These are phyloP conservation scores for Echeneis naucrates DNA, from an alignment of 2,797 vertebrate species.

Conservation along the genomic window DNA sequence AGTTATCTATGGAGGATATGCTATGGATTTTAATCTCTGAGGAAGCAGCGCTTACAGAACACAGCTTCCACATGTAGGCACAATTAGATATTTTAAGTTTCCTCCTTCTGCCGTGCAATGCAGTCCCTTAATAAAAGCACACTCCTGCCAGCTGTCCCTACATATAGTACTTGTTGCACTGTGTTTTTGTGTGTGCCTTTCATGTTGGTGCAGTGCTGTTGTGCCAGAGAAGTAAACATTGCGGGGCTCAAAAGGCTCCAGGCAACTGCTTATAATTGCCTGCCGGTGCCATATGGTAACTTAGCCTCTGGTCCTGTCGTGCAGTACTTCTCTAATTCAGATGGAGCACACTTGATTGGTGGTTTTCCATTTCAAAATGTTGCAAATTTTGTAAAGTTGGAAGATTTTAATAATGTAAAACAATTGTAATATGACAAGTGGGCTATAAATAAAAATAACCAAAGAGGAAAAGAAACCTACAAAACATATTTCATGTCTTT, in stretches of 20 bases:
- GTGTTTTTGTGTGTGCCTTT: constrained; percentile 8
- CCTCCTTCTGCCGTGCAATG: neutral
- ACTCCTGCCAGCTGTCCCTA: neutral
- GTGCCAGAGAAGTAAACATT: constrained; percentile 44
- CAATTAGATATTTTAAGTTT: neutral
- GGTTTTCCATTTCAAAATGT: constrained; percentile 44
- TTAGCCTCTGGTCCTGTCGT: constrained; percentile 21
- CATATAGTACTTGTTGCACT: constrained; percentile 31
- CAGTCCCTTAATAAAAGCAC: neutral
- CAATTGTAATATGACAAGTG: neutral
- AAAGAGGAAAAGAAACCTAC: neutral
- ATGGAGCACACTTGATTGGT: constrained; percentile 26
- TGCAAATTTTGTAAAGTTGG: constrained; percentile 30
- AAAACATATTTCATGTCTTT: constrained; percentile 1
- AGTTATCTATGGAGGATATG: neutral
- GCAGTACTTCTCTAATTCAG: constrained; percentile 34
- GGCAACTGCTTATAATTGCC: constrained; percentile 57
- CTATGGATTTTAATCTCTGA: neutral
- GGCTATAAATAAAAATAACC: neutral
- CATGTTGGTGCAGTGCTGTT: constrained; percentile 12
- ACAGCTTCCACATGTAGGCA: too few species aligned
- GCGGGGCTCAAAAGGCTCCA: constrained; percentile 39
- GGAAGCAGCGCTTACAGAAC: neutral
- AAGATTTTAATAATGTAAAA: constrained; percentile 15
- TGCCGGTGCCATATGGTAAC: constrained; percentile 53